Base-by-base conservation (phyloP, 2,797 vertebrate species). In the Yasuhikotakia modesta region DNA sequence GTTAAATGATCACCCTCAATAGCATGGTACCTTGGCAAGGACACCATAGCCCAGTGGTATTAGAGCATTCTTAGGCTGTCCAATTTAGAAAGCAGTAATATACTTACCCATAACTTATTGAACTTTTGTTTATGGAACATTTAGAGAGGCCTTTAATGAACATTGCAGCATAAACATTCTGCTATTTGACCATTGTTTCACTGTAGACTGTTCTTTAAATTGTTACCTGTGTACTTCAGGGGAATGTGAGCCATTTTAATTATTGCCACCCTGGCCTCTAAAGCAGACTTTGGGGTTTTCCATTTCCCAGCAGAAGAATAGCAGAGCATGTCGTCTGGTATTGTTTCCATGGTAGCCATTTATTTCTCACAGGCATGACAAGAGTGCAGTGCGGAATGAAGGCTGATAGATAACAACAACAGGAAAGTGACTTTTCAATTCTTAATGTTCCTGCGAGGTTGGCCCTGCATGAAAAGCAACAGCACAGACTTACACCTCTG, bases 291-390 rank as follows among this genome's bases (percentile, higher is more conserved):
- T 79, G 82, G 87, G 78, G 81, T 81, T 87, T 89, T 55, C 24
- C 50, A 52, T 88, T 88, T 85, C 78, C 60, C 84, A 68, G 82
- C 84, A 81, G 82, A 58, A 58, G 22, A 64, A 13, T 76, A 79
- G 70, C 14, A 43, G 45, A 71, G 70, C 8, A 73, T 76, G 73
- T 86, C 81, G 53, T 82, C 81, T 24, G 39, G 50, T 86, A 89
- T 89, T 90, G 87, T 90, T 90, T 92, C 87, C 84, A 80, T 85
- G 84, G 82, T 69, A 72, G 83, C 88, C 87, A 90, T 91, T 92
- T 92, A 87, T 91, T 91, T 88, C 55, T 79, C 58, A 87, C 86
- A 82, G 83, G 81, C 83, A 65, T 78, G 84, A 81, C 81, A 84
- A 87, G 84, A 73, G 74, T 77, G 79, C 71, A 48, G 83, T 82